phyloP scores from a whole-genome alignment of 2,888 invertebrate species.

The Seira sanloemensis region DNA sequence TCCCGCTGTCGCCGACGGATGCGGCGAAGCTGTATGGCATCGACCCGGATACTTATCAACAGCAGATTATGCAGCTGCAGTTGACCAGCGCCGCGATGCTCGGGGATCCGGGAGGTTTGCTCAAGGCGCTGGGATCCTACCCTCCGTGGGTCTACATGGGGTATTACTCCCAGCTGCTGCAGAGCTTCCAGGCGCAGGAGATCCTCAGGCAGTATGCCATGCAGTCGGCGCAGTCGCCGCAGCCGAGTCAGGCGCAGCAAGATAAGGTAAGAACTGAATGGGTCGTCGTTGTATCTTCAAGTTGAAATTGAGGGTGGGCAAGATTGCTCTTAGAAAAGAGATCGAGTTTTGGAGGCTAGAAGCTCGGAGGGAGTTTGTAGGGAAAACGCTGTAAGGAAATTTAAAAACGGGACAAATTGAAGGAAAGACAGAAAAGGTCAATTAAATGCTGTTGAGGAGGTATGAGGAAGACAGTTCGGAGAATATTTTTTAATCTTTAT shows the following conservation, averaged over 20 bases:
- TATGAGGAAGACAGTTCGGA: no score
- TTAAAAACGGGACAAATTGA: no score
- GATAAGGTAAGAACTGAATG: slow-evolving; percentile 72
- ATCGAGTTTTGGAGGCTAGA: no score
- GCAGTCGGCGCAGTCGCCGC: slow-evolving; percentile 71
- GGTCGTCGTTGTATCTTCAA: no score
- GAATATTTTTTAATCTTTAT: no score
- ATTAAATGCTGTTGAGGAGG: no score
- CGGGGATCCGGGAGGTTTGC: slow-evolving; percentile 71
- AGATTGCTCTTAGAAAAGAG: no score
- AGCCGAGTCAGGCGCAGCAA: slow-evolving; percentile 69
- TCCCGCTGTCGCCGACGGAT: slow-evolving; percentile 71
- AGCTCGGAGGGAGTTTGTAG: no score
- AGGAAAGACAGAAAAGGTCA: no score
- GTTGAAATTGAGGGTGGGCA: no score
- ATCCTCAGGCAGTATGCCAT: slow-evolving; percentile 74
- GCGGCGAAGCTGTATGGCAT: slow-evolving; percentile 72
- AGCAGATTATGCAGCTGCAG: slow-evolving; percentile 74
- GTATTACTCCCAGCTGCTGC: slow-evolving; percentile 74
- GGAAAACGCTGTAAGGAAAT: no score
- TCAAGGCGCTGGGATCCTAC: slow-evolving; percentile 71
- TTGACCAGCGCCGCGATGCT: slow-evolving; percentile 72
- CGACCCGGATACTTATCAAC: slow-evolving; percentile 73
- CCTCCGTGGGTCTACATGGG: slow-evolving; percentile 74
- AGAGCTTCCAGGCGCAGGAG: slow-evolving; percentile 74